Evolutionary conservation across 2,797 vertebrate genomes (phyloP).

Genomic region (Sebastes hubbsi): DNA sequence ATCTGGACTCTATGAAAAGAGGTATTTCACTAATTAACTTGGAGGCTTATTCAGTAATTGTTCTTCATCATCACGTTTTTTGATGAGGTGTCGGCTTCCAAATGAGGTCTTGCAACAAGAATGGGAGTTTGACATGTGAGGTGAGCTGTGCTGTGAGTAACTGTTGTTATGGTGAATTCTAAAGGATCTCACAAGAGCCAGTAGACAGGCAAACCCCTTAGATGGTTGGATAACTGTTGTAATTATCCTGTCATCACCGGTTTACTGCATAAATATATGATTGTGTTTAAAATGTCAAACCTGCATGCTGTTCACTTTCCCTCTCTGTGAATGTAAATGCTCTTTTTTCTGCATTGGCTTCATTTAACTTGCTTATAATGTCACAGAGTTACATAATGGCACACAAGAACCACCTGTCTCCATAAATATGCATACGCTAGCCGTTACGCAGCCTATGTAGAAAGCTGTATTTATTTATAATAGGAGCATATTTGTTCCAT

Average conservation of each 20-base stretch:
- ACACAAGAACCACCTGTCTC: background rate
- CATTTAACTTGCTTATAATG: background rate
- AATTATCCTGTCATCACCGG: slow-evolving; percentile 25
- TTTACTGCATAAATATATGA: background rate
- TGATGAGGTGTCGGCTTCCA: slow-evolving; percentile 54
- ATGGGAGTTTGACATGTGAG: slow-evolving; percentile 29
- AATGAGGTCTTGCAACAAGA: slow-evolving; percentile 43
- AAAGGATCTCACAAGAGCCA: background rate
- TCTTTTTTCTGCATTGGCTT: background rate
- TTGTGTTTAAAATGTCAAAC: background rate
- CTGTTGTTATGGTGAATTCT: slow-evolving; percentile 22
- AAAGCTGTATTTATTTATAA: background rate
- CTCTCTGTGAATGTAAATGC: background rate
- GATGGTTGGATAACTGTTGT: slow-evolving; percentile 5
- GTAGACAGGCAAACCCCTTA: background rate
- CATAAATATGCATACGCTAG: background rate
- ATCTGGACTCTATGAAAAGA: slow-evolving; percentile 32
- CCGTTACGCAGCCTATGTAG: background rate
- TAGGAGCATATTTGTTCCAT: background rate
- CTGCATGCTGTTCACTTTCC: background rate
- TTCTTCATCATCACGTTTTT: slow-evolving; percentile 35
- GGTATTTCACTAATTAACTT: slow-evolving; percentile 49
- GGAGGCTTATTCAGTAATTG: slow-evolving; percentile 54
- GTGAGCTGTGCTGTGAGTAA: slow-evolving; percentile 4
- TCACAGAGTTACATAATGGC: background rate